Evolutionary conservation across 2,888 invertebrate species (phyloP).

Genomic region (Tenthredo distinguenda): DNA sequence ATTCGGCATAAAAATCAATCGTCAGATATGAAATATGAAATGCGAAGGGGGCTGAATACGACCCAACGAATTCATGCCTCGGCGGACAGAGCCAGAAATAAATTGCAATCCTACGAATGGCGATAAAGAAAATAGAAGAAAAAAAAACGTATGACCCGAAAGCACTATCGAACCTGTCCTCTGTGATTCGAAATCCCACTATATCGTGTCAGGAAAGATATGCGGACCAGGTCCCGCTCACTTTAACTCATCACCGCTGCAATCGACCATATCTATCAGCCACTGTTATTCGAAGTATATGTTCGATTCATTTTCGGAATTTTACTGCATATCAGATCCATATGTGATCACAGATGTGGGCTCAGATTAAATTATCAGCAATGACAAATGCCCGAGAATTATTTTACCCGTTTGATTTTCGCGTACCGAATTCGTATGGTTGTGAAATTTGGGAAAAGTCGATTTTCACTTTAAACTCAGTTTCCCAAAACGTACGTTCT

Average conservation of each 20-base stretch:
- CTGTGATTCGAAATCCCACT: background rate
- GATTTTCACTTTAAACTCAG: too few species aligned
- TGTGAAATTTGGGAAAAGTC: too few species aligned
- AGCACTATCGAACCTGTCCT: slow-evolving; percentile 8
- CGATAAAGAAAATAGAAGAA: background rate
- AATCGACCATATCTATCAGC: background rate
- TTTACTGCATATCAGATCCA: background rate
- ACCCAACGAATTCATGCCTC: slow-evolving; percentile 49
- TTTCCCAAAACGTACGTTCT: too few species aligned
- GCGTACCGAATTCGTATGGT: too few species aligned
- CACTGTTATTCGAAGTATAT: background rate
- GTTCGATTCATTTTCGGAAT: background rate
- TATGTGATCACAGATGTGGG: background rate
- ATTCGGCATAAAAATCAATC: slow-evolving; percentile 36
- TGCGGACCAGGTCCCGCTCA: background rate
- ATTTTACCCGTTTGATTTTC: too few species aligned
- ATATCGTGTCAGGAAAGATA: background rate
- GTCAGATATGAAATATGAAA: slow-evolving; percentile 44
- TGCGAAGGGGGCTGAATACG: slow-evolving; percentile 11
- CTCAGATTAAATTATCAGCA: background rate
- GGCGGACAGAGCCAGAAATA: slow-evolving; percentile 26
- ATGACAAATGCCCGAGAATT: too few species aligned
- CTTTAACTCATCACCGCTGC: background rate
- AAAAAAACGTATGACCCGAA: background rate
- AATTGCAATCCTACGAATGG: slow-evolving; percentile 29